Evolutionary conservation across 2,888 invertebrate genomes (phyloP).

Genomic region (Lumbricus terrestris): DNA sequence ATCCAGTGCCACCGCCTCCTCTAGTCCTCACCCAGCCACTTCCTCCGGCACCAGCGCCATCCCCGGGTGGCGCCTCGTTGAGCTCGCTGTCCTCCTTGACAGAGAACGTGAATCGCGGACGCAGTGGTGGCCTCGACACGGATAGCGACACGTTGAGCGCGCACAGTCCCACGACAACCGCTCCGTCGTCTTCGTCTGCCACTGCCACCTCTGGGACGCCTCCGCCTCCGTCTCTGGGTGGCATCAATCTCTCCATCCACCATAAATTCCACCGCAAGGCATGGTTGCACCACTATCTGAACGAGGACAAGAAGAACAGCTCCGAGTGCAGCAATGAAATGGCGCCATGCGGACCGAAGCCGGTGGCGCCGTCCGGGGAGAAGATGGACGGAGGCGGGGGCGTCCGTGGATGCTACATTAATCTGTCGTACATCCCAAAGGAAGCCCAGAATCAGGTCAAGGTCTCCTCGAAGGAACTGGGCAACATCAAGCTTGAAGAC

Average conservation of each 20-base stretch:
- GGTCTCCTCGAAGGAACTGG: background rate
- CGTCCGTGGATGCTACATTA: slow-evolving; percentile 8
- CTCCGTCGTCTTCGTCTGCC: background rate
- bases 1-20: background rate
- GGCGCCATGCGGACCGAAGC: background rate
- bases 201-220: background rate
- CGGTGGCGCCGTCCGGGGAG: background rate
- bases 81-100: slow-evolving; percentile 10
- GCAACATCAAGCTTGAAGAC: background rate
- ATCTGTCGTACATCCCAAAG: slow-evolving; percentile 6
- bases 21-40: background rate
- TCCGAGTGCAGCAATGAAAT: background rate
- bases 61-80: background rate
- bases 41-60: background rate
- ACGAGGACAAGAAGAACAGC: slow-evolving; percentile 13
- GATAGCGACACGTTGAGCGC: slow-evolving; percentile 11
- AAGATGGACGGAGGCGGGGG: background rate
- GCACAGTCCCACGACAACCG: background rate
- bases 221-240: background rate
- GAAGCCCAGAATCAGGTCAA: slow-evolving; percentile 11
- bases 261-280: slow-evolving; percentile 13
- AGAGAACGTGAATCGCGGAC: slow-evolving; percentile 9
- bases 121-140: slow-evolving; percentile 4
- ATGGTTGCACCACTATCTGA: slow-evolving; percentile 9
- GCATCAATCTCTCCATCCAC: background rate